Evolutionary conservation across 1,140 invertebrate genomes (phyloP).

Genomic region (Belonocnema kinseyi): DNA sequence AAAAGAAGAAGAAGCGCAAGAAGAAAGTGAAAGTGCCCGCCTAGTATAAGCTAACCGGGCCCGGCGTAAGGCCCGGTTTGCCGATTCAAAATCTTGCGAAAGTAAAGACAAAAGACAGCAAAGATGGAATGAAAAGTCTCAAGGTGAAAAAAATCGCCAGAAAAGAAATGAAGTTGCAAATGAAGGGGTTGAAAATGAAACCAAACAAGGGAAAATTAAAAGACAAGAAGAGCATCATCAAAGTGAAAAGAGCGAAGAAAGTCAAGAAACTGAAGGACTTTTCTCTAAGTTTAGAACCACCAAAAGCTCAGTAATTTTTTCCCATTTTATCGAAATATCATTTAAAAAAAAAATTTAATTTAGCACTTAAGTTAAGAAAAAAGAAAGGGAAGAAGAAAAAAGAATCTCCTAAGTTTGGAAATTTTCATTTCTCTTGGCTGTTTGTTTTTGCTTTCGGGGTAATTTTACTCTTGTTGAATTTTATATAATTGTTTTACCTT

Average conservation of each 20-base stretch:
- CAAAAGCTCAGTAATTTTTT: slow-evolving; percentile 31
- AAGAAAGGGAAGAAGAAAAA: neutral
- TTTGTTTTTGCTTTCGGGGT: neutral
- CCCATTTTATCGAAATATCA: neutral
- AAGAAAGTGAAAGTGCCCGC: slow-evolving; percentile 79
- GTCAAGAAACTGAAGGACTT: slow-evolving; percentile 41
- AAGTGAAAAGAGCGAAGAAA: slow-evolving; percentile 47
- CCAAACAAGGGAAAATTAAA: slow-evolving; percentile 48
- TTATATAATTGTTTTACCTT: slow-evolving; percentile 19
- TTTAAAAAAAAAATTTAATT: neutral
- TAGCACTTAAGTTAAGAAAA: neutral
- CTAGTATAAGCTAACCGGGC: slow-evolving; percentile 72
- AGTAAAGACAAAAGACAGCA: slow-evolving; percentile 59
- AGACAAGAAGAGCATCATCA: slow-evolving; percentile 55
- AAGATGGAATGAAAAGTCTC: slow-evolving; percentile 49
- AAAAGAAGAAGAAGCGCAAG: slow-evolving; percentile 84
- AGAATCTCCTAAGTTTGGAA: neutral
- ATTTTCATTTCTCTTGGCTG: neutral
- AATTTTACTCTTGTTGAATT: neutral
- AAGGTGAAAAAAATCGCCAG: slow-evolving; percentile 55
- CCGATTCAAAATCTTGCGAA: slow-evolving; percentile 53
- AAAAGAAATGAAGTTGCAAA: slow-evolving; percentile 56
- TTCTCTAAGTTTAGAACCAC: slow-evolving; percentile 33
- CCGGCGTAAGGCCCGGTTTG: slow-evolving; percentile 62
- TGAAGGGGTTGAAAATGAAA: slow-evolving; percentile 56